Evolutionary conservation across 2,888 invertebrate species (phyloP).

Genomic region (Zaprionus obscuricornis): DNA sequence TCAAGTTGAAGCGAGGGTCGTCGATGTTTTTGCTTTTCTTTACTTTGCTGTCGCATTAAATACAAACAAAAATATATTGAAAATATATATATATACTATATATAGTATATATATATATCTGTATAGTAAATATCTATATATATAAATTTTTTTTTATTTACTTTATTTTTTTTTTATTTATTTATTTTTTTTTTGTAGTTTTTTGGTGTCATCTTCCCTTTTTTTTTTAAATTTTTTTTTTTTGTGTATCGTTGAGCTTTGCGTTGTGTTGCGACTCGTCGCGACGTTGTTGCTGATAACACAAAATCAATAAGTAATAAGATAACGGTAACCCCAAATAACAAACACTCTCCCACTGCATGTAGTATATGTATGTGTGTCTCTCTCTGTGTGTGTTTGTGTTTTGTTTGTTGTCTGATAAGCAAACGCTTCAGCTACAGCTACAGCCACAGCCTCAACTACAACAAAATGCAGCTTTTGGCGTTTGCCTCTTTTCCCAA

Average conservation of each 20-base stretch:
- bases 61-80: no score
- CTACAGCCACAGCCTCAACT: no score
- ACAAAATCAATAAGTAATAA: conserved; percentile 73
- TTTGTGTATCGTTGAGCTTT: conserved; percentile 16
- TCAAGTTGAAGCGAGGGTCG: no score
- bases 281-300: conserved; percentile 56
- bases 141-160: no score
- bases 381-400: conserved; percentile 18
- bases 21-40: no score
- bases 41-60: no score
- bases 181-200: conserved; percentile 1
- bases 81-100: no score
- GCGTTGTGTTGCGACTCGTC: conserved; percentile 6
- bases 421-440: no score
- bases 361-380: conserved; percentile 13
- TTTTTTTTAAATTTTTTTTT: conserved; percentile 7
- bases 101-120: no score
- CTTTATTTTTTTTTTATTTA: no score
- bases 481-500: conserved; percentile 16
- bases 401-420: conserved; percentile 53
- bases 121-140: no score
- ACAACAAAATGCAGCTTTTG: conserved; percentile 46
- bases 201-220: background rate
- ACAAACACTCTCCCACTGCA: no score
- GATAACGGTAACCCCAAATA: conserved; percentile 71